These are phyloP conservation scores for Melanerpes formicivorus DNA, from an alignment of 2,113 vertebrate genomes.

Conservation along the genomic window DNA sequence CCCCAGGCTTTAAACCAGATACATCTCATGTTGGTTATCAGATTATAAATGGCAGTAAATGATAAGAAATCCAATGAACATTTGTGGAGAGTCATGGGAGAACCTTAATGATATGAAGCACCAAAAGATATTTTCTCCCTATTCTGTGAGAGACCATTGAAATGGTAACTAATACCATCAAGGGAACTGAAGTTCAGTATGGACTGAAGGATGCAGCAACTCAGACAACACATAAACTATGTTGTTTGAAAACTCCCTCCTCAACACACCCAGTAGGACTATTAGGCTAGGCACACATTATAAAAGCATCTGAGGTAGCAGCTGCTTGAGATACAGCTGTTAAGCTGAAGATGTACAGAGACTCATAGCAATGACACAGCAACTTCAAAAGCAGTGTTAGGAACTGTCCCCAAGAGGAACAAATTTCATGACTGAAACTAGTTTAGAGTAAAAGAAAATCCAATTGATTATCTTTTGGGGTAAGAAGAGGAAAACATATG, in stretches of 20 bases:
- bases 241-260: not conserved
- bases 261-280: not conserved
- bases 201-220: not conserved
- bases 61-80: not conserved
- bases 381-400: not conserved
- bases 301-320: not conserved
- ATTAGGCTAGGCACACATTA: not conserved
- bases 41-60: not conserved
- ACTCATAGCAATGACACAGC: accelerated
- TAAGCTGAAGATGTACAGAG: not conserved
- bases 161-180: not conserved
- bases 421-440: not conserved
- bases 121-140: not conserved
- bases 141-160: not conserved
- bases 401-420: not conserved
- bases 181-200: not conserved
- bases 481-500: not conserved
- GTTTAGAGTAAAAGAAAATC: not conserved
- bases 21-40: not conserved
- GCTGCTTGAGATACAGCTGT: accelerated
- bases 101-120: not conserved
- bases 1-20: not conserved
- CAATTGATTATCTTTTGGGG: too few species aligned
- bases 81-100: not conserved
- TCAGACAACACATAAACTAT: not conserved